phyloP scores from a whole-genome alignment of 53 echinoderm and acorn worm species.

The Echinometra lucunter region DNA sequence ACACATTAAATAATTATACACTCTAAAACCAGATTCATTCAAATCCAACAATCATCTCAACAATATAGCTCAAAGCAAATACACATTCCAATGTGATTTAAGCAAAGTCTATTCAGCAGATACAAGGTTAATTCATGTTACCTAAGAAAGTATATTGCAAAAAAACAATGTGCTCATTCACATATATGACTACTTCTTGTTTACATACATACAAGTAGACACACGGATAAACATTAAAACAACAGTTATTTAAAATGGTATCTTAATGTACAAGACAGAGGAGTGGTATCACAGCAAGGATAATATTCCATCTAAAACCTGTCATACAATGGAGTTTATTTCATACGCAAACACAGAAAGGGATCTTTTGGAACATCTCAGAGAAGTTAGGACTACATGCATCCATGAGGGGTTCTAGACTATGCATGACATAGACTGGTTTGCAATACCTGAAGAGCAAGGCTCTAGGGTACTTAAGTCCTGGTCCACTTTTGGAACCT shows the following conservation, averaged over 20 bases:
- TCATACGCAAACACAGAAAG: neutral
- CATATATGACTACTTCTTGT: neutral
- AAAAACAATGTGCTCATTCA: neutral
- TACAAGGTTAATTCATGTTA: neutral
- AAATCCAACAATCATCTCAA: no score
- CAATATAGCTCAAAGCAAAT: no score
- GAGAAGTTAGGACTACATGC: constrained; percentile 82
- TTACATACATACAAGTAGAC: neutral
- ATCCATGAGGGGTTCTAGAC: constrained; percentile 78
- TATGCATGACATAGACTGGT: constrained; percentile 78
- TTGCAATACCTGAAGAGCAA: constrained; percentile 83
- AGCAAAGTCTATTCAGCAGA: no score
- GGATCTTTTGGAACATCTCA: constrained; percentile 50
- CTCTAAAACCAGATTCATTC: neutral
- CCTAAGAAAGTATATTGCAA: neutral
- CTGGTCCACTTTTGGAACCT: constrained; percentile 62
- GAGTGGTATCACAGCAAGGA: neutral
- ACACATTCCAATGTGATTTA: no score
- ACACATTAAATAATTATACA: constrained; percentile 20
- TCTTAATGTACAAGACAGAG: neutral
- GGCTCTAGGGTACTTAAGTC: constrained; percentile 78
- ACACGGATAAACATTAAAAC: neutral
- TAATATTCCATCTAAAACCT: neutral
- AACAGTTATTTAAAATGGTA: neutral
- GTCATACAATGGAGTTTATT: neutral